A percentile compares a stretch with the other conserved stretches of the same genome.
Evolutionary conservation across 2,888 invertebrate genomes (phyloP).

Genomic region (Mylabris sibirica): DNA sequence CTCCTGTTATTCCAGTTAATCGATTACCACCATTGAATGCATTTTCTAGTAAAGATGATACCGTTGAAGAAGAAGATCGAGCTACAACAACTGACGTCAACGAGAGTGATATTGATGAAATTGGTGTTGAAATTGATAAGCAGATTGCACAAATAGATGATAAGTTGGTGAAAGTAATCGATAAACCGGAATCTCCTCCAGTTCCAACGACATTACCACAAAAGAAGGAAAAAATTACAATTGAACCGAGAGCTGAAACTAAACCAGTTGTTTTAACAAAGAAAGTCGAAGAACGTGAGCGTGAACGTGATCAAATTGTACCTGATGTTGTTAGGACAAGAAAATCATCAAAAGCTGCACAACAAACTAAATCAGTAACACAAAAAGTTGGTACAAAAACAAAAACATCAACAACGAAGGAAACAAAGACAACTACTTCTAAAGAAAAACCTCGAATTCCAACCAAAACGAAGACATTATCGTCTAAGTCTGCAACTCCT

Average conservation of each 20-base stretch:
- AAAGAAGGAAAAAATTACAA: constrained; percentile 29
- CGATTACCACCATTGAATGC: constrained; percentile 83
- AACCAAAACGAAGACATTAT: constrained; percentile 23
- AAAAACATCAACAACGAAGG: constrained; percentile 30
- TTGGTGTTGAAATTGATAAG: constrained; percentile 38
- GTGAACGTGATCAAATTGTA: constrained; percentile 61
- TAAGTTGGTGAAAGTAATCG: constrained; percentile 58
- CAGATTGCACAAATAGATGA: constrained; percentile 44
- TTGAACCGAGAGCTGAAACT: constrained; percentile 21
- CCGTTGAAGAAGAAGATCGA: constrained; percentile 79
- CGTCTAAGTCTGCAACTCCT: constrained; percentile 12
- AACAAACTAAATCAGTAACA: constrained; percentile 35
- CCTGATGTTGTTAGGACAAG: constrained; percentile 56
- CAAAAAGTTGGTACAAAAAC: constrained; percentile 35
- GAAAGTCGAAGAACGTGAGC: constrained; percentile 27
- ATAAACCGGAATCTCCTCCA: constrained; percentile 43
- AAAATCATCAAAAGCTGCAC: constrained; percentile 42
- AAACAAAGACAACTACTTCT: constrained; percentile 4
- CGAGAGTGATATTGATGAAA: constrained; percentile 44
- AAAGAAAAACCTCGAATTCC: constrained; percentile 22
- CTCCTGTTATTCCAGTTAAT: constrained; percentile 82
- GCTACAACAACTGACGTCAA: constrained; percentile 51
- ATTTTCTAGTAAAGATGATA: constrained; percentile 89
- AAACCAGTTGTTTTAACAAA: constrained; percentile 23
- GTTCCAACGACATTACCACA: constrained; percentile 21